Percentiles rank a stretch among this genome's conserved stretches.
phyloP scores from a whole-genome alignment of 2,888 invertebrate species.

The Dasypogon diadema region DNA sequence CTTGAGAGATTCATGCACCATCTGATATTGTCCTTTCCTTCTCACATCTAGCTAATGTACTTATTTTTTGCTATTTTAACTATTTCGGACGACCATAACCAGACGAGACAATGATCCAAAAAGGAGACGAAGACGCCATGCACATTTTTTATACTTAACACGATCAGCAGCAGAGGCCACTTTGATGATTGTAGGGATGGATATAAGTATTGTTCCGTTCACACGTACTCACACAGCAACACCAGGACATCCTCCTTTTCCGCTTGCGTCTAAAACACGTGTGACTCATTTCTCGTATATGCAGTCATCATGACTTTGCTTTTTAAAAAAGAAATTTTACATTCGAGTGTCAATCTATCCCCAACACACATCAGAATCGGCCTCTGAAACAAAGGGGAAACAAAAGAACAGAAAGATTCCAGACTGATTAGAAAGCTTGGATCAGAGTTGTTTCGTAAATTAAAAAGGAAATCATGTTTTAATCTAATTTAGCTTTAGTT shows the following conservation, averaged over 20 bases:
- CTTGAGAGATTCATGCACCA: constrained; percentile 27
- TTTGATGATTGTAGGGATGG: constrained; percentile 47
- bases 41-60: background rate
- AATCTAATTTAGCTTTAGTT: no score
- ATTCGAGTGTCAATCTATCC: constrained; percentile 61
- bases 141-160: background rate
- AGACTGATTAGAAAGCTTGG: constrained; percentile 68
- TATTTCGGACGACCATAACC: constrained; percentile 17
- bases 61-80: background rate
- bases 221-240: background rate
- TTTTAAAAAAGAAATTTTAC: no score
- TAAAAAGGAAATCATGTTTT: no score
- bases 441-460: no score
- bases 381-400: constrained; percentile 81
- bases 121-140: constrained; percentile 42
- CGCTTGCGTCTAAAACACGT: no score
- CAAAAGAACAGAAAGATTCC: constrained; percentile 62
- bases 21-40: constrained; percentile 35
- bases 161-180: constrained; percentile 42
- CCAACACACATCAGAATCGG: constrained; percentile 81
- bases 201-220: constrained; percentile 13
- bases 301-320: background rate
- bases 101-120: constrained; percentile 42
- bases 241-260: constrained; percentile 10
- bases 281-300: background rate